These are phyloP conservation scores for Arenaria interpres DNA, from an alignment of 2,113 vertebrate genomes.

Conservation along the genomic window DNA sequence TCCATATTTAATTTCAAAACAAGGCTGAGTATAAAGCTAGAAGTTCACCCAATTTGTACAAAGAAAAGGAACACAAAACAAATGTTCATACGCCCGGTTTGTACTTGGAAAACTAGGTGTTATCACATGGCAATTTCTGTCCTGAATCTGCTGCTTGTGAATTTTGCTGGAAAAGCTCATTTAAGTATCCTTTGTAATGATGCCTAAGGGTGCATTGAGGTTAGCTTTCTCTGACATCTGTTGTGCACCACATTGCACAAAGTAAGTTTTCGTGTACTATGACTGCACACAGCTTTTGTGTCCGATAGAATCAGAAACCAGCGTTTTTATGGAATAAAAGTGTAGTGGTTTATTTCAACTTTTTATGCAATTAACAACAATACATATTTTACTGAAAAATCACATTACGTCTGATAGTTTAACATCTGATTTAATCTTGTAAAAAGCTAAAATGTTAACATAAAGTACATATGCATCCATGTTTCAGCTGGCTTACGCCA, in stretches of 20 bases:
- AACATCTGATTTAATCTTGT: not conserved
- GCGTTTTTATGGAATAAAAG: not conserved
- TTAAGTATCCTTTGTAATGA: not conserved
- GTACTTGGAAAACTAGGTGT: not conserved
- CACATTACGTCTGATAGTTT: not conserved
- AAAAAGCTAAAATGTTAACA: not conserved
- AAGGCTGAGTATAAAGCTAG: not conserved
- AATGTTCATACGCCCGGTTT: not conserved
- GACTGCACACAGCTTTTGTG: not conserved
- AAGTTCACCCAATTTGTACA: not conserved
- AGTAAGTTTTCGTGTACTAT: not conserved
- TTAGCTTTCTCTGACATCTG: not conserved
- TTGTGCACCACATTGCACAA: not conserved
- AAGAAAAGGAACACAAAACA: not conserved
- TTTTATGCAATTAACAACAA: not conserved
- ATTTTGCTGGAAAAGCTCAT: not conserved
- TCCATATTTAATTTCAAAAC: constrained; percentile 53
- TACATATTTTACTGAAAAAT: not conserved
- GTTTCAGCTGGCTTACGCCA: not conserved
- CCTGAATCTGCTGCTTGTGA: constrained; percentile 10
- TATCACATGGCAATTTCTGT: not conserved
- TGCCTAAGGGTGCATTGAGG: not conserved
- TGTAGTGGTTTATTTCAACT: not conserved
- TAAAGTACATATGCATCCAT: not conserved
- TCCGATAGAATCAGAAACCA: not conserved